Percentiles rank a stretch among this genome's conserved stretches.
Evolutionary conservation across 2,113 vertebrate genomes (phyloP).

Genomic region (Pimephales promelas): DNA sequence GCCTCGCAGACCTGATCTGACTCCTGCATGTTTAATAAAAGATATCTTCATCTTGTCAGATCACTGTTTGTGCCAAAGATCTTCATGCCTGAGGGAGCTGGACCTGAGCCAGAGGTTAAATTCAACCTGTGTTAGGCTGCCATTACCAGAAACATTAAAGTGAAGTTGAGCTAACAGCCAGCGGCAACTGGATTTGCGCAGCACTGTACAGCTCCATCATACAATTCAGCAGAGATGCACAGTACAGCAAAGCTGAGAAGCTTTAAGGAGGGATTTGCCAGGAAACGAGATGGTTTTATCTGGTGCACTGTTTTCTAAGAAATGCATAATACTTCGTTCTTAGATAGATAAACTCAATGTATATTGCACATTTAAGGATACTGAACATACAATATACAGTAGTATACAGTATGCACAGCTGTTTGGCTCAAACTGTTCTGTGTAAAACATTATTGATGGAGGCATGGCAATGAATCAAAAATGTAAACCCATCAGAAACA

Average conservation of each 20-base stretch:
- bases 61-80: slow-evolving; percentile 14
- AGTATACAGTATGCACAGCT: too few species aligned
- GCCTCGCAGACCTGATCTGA: slow-evolving; percentile 27
- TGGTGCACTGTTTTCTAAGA: background rate
- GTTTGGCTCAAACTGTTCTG: background rate
- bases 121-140: slow-evolving; percentile 33
- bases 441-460: too few species aligned
- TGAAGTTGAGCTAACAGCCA: slow-evolving; percentile 39
- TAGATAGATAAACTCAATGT: slow-evolving; percentile 7
- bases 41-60: slow-evolving; percentile 37
- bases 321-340: too few species aligned
- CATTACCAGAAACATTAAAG: slow-evolving; percentile 40
- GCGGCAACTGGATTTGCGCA: slow-evolving; percentile 27
- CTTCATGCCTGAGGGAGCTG: slow-evolving; percentile 38
- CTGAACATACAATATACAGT: background rate
- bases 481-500: background rate
- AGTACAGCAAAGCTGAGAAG: background rate
- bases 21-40: slow-evolving; percentile 34
- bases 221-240: slow-evolving; percentile 13
- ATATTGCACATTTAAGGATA: background rate
- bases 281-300: slow-evolving; percentile 14
- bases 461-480: background rate
- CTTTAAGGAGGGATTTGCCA: slow-evolving; percentile 5
- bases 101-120: slow-evolving; percentile 45
- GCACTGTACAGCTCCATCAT: slow-evolving; percentile 33